Conservation (phyloP, 2,888 invertebrate species). For the Cordilura impudica region DNA sequence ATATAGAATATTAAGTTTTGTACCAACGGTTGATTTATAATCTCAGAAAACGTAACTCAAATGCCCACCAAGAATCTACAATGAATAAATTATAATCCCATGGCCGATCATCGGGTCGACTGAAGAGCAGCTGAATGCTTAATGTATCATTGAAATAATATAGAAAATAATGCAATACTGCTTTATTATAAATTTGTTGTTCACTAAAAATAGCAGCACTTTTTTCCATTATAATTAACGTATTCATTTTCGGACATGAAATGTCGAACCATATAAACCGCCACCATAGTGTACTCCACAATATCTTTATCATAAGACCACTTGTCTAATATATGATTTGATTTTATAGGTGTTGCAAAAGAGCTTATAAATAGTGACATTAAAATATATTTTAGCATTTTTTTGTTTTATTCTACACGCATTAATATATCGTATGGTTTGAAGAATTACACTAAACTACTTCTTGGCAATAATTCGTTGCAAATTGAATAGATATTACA, state of each 20-base stretch:
- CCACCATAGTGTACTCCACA: slow-evolving; percentile 42
- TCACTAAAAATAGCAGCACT: slow-evolving; percentile 40
- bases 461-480: background rate
- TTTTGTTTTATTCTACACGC: too few relatives aligned
- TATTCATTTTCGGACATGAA: slow-evolving; percentile 65
- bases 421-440: background rate
- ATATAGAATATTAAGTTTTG: too few relatives aligned
- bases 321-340: background rate
- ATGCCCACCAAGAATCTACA: slow-evolving; percentile 66
- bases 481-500: background rate
- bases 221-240: slow-evolving; percentile 65
- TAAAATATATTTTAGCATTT: background rate
- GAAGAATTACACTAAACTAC: background rate
- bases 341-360: background rate
- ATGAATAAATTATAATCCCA: slow-evolving; percentile 69
- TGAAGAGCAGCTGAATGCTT: slow-evolving; percentile 65
- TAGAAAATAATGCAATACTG: slow-evolving; percentile 65
- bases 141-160: slow-evolving; percentile 57
- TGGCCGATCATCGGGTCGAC: slow-evolving; percentile 57
- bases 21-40: too few relatives aligned
- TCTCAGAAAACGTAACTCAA: slow-evolving; percentile 65
- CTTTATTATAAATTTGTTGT: slow-evolving; percentile 58
- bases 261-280: slow-evolving; percentile 63
- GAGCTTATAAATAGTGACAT: background rate
- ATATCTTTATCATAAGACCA: background rate